Base-by-base conservation (phyloP, 2,888 invertebrate species). In the Candidula unifasciata region DNA sequence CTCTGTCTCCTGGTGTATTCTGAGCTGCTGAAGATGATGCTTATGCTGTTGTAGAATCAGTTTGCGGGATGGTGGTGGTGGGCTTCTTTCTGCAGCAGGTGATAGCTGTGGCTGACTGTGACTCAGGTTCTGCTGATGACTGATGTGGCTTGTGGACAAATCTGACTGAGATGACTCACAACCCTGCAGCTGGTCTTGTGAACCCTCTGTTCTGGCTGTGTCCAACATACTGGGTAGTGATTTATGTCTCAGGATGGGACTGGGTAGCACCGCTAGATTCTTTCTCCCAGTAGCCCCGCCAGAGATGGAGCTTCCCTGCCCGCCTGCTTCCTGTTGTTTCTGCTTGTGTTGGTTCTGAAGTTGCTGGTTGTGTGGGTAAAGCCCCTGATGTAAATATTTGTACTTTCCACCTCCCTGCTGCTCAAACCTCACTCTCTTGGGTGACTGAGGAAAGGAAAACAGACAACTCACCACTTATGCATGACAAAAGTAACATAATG, bases 241-340 rank as follows among this genome's bases (percentile, higher is more conserved):
- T 37, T 83, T 83, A 60, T 83, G 83, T 71, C 71, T 68, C 24
- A 83, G 35, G 33, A 83, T 78, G 2, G 83, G 78, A 13, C 78
- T 83, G 6, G 27, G 57, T 21, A 37, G n/a, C 6, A 52, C 57
- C 3, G 57, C 13, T 8, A n/a, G 78, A 64, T 33, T 30, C 35
- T 24, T 35, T 3, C 35, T 64, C 21, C 27, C 21, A 13, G 44
- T 44, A 13, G 13, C 2, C 44, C 6, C 44, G 6, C 2, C 8
- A 1, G 5, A 24, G 2, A 21, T 24, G 10, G n/a, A 13, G 37
- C 8, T 78, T 35, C 13, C 44, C 44, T 44, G 44, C 13, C 44
- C 52, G 33, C 8, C 8, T 24, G 27, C 1, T 10, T 16, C 52
- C 68, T 30, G 71, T 18, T 24, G n/a, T 52, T 10, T 73, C 16